Evolutionary conservation across 64 coral and sea anemone genomes (phyloP), one percentile per base, ranked within the genome.

Genomic region (Dendrophyllia cribrosa): DNA sequence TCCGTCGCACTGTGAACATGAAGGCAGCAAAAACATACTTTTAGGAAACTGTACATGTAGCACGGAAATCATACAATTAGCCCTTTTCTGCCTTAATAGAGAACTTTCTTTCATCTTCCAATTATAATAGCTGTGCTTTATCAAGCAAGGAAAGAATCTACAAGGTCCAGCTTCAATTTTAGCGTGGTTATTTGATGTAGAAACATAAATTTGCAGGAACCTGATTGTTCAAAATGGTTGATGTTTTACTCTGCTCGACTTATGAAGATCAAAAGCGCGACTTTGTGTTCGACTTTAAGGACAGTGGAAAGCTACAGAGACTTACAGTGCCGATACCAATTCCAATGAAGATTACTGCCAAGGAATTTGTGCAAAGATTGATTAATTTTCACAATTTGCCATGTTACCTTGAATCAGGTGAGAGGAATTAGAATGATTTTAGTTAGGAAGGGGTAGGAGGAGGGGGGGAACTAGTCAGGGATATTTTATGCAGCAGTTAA

Each of bases 351-450:
- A 67, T 92, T 17, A 21, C 46, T 56, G 56, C 80, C 7, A 92
- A 76, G 47, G 90, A 92, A 66, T 92, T 85, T 68, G 80, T 73
- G 21, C 83, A 60, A 75, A 85, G 90, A 24, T 51, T 92, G 44
- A 92, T 92, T 10, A 51, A 71, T 23, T 72, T 46, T 46, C 90
- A 92, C 47, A 85, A 86, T 53, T 61, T 92, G 22, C 90, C 90
- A 10, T 92, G 90, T 14, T 92, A 92, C 45, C 81, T 92, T 51
- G 90, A 92, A 66, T 22, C 82, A 86, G 90, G 90, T 92, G 21
- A 73, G 62, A 52, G 43, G 67, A 6, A 73, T n/a, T n/a, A n/a
- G n/a, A n/a, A n/a, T n/a, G n/a, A 34, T 34, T 34, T 34, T 34
- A 23, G 20, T 2, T 6, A 5, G 24, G 86, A 10, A 19, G 22